Percentiles rank a stretch among this genome's conserved stretches.
These are phyloP conservation scores for Martes martes DNA, from an alignment of 2,113 vertebrate genomes.

Conservation along the genomic window DNA sequence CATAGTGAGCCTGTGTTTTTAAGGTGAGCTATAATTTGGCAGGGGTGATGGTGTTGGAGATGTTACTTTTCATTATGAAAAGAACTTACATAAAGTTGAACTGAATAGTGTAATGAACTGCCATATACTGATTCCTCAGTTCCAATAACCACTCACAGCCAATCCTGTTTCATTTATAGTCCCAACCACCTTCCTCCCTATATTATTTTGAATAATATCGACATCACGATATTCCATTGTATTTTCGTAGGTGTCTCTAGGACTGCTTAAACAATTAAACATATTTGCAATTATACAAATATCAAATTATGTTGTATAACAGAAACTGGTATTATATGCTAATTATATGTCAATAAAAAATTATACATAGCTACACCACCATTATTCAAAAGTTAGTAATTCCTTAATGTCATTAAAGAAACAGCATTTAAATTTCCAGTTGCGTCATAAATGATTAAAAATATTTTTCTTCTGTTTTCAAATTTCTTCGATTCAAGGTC, in stretches of 20 bases:
- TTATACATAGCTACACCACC: neutral
- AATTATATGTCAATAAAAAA: neutral
- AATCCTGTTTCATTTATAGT: neutral
- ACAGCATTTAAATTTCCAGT: neutral
- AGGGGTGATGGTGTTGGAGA: neutral
- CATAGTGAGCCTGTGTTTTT: neutral
- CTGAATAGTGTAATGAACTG: neutral
- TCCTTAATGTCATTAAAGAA: neutral
- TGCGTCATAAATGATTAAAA: neutral
- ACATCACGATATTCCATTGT: neutral
- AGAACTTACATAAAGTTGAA: neutral
- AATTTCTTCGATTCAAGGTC: neutral
- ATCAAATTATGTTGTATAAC: neutral
- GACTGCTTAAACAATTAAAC: neutral
- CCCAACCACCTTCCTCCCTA: neutral
- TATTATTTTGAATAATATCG: neutral
- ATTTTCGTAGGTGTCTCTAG: neutral
- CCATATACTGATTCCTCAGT: neutral
- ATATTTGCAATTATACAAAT: neutral
- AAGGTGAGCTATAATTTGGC: neutral
- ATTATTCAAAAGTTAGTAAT: neutral
- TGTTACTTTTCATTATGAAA: neutral
- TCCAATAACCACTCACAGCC: neutral
- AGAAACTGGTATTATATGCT: neutral
- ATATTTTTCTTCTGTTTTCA: neutral